Evolutionary conservation across 1,140 invertebrate genomes (phyloP).

Genomic region (Gryllus bimaculatus): DNA sequence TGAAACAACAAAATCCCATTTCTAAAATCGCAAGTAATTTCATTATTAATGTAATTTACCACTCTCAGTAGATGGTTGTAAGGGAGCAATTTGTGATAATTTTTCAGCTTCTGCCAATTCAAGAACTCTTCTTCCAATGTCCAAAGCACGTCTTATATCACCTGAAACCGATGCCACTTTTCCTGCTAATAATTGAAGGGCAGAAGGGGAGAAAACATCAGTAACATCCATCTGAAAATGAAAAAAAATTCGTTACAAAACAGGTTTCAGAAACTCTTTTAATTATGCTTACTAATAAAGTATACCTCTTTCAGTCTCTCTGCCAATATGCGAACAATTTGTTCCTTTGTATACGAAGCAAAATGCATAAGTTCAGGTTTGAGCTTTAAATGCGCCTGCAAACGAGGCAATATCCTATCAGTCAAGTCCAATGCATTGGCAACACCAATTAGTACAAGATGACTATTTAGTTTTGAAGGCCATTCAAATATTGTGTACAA

Average conservation of each 20-base stretch:
- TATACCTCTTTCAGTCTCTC: conserved; percentile 57
- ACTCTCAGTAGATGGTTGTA: conserved; percentile 29
- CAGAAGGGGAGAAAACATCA: conserved; percentile 66
- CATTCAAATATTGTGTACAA: conserved; percentile 92
- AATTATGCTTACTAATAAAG: background rate
- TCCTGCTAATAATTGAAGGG: conserved; percentile 80
- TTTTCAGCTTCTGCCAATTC: conserved; percentile 45
- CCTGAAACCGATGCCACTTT: conserved; percentile 92
- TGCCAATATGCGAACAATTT: conserved; percentile 81
- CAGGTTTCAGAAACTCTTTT: background rate
- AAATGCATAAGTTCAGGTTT: conserved; percentile 77
- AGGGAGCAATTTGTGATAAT: conserved; percentile 8
- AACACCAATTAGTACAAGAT: conserved; percentile 80
- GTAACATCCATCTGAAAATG: conserved; percentile 42
- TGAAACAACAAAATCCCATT: background rate
- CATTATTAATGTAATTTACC: conserved; percentile 22
- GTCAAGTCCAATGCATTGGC: conserved; percentile 95
- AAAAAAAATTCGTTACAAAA: conserved; percentile 13
- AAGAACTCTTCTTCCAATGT: conserved; percentile 78
- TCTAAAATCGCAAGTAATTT: background rate
- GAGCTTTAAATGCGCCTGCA: conserved; percentile 63
- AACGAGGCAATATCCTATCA: conserved; percentile 75
- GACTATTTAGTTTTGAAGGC: conserved; percentile 60
- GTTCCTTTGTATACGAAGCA: conserved; percentile 80
- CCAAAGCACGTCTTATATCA: conserved; percentile 85